Base-by-base conservation (phyloP, 2,797 vertebrate species). In the Adelosebastes latens region DNA sequence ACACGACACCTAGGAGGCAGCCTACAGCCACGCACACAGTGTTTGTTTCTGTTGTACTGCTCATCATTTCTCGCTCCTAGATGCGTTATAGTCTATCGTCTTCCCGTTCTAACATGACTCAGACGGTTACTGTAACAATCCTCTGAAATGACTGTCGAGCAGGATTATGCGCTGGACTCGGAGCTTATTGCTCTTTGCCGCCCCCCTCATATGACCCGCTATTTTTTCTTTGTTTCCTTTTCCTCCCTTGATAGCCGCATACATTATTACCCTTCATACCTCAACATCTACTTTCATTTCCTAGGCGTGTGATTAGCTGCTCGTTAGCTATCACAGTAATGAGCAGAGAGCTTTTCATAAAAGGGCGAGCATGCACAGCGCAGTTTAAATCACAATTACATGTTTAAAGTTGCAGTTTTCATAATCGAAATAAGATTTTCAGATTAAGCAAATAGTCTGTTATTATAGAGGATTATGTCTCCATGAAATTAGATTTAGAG, bases 31-130 rank as follows among this genome's bases (percentile, higher is more conserved):
- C 36, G 55, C 46, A 60, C 29, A 39, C 62, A 58, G n/a, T 61
- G 24, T 80, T 77, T 77, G 29, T 62, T 74, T 69, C 46, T 68
- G 36, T 74, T 71, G n/a, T 24, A 60, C 42, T 75, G 60, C 78
- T 86, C 74, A 49, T 88, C 63, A 8, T n/a, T 72, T 77, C 67
- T 76, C 18, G 2, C 56, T 84, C 39, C 27, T 59, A n/a, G 53
- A 10, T 81, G 80, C 9, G 1, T 60, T 65, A 1, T 2, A 60
- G 22, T 74, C 24, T 11, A 13, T 59, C 3, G 22, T 63, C 29
- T 64, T 62, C 46, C 46, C 5, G 6, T 64, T 74, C 34, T 20
- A 72, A 58, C 32, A 56, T 81, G 78, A 85, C 72, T 82, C 85
- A 88, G 69, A 55, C 29, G 3, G 10, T 46, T 77, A 79, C 46